Conservation (phyloP, 53 echinoderm and acorn worm species). For the Temnopleurus reevesii region DNA sequence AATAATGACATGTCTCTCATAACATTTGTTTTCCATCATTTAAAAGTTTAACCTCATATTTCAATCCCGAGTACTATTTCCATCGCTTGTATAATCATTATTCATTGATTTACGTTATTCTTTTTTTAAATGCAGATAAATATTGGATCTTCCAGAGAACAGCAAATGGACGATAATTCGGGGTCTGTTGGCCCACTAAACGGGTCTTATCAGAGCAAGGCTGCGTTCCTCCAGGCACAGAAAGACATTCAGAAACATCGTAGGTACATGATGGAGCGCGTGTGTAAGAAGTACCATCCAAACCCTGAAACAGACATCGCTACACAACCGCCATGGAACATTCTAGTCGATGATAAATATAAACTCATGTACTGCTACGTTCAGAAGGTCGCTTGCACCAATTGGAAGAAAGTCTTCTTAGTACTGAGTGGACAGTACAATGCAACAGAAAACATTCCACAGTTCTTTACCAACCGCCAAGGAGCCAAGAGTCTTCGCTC, state of each 20-base stretch:
- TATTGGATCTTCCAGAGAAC: background rate
- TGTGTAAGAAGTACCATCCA: conserved; percentile 54
- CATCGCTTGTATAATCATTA: too few species aligned
- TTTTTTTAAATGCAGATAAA: background rate
- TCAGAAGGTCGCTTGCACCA: conserved; percentile 81
- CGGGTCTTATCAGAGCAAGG: background rate
- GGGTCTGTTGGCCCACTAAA: background rate
- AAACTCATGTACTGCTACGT: conserved; percentile 72
- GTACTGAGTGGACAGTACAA: conserved; percentile 66
- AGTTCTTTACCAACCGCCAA: conserved; percentile 70
- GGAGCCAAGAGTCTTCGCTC: conserved; percentile 59
- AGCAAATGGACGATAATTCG: background rate
- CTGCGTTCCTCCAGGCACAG: conserved; percentile 3
- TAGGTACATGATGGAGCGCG: background rate
- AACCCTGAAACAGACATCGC: conserved; percentile 12
- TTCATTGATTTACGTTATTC: too few species aligned
- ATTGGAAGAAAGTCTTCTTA: conserved; percentile 79
- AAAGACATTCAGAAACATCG: conserved; percentile 35
- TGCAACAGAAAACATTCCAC: conserved; percentile 59
- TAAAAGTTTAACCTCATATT: too few species aligned
- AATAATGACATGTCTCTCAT: too few species aligned
- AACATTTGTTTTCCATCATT: too few species aligned
- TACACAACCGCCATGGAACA: conserved; percentile 45
- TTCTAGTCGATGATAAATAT: conserved; percentile 71
- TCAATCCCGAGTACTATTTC: too few species aligned